Evolutionary conservation across 2,888 invertebrate species (phyloP), one percentile per base, ranked within the genome.

Genomic region (Meloe dianella): DNA sequence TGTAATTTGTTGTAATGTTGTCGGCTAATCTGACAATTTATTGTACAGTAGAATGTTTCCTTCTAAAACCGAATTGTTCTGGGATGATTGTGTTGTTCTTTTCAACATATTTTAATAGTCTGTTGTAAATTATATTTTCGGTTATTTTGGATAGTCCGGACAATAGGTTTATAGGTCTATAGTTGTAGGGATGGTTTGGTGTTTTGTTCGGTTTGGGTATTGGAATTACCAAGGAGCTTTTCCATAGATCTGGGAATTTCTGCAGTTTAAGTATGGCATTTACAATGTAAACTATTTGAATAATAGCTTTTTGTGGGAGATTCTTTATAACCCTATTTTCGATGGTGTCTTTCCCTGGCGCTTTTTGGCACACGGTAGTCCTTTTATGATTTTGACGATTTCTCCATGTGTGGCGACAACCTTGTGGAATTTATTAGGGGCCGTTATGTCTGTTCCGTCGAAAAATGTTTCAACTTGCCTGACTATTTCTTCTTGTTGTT

Each of bases 31-130:
- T 68, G 0, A 69, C 61, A 0, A 79, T 65, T 69, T 80, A 78
- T 27, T 75, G 73, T 3, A 72, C 71, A 3, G 79, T 79, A 32
- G 67, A 75, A 61, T 78, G 79, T 14, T 71, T 61, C 10, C 65
- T 56, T 60, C 78, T 70, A 60, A 81, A 81, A 0, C 79, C 80
- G 66, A 78, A 77, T 66, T 78, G 79, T 14, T 60, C 14, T 47
- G 22, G 27, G 51, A 64, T 35, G 4, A 35, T 35, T 35, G 14
- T 35, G 14, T 35, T 35, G 14, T 35, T 35, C 5, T 35, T 35
- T 2, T 35, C 35, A 2, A 35, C 1, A 14, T 14, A 14, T 14
- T 35, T 35, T 14, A 35, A 5, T 1, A 65, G 24, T 27, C 64
- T 54, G 1, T 63, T 64, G 22, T 60, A 17, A 5, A 60, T 60